Percentiles rank a stretch among this genome's conserved stretches.
Evolutionary conservation across 2,888 invertebrate genomes (phyloP).

Genomic region (Ectemnius continuus): DNA sequence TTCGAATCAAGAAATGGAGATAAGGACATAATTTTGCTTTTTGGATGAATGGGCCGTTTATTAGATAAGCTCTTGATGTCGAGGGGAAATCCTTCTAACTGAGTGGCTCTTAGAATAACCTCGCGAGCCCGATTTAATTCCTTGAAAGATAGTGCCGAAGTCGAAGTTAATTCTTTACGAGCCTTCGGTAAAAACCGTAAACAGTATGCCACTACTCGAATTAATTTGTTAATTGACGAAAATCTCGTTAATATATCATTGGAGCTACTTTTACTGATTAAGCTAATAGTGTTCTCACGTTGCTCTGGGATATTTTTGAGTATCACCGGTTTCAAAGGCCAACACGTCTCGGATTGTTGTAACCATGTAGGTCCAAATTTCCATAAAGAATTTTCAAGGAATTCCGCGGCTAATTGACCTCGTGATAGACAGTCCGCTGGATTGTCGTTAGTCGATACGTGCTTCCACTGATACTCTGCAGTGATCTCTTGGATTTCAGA

Average conservation of each 20-base stretch:
- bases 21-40: too few species aligned
- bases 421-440: conserved; percentile 8
- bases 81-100: too few species aligned
- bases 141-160: too few species aligned
- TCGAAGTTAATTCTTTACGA: too few species aligned
- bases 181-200: neutral
- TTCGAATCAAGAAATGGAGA: too few species aligned
- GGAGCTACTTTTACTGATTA: too few species aligned
- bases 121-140: too few species aligned
- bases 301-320: neutral
- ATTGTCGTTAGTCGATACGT: neutral
- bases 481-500: conserved; percentile 1
- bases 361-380: conserved; percentile 3
- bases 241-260: too few species aligned
- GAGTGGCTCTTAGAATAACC: too few species aligned
- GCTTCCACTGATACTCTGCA: neutral
- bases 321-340: neutral
- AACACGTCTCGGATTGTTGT: accelerated
- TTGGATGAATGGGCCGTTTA: too few species aligned
- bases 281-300: neutral
- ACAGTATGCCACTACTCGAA: neutral
- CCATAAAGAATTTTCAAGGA: neutral
- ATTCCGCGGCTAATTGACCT: neutral
- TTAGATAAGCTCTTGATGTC: too few species aligned
- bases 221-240: neutral